Percentiles rank a stretch among this genome's conserved stretches.
These are phyloP conservation scores for Machimus atricapillus DNA, from an alignment of 2,888 invertebrate genomes.

Conservation along the genomic window DNA sequence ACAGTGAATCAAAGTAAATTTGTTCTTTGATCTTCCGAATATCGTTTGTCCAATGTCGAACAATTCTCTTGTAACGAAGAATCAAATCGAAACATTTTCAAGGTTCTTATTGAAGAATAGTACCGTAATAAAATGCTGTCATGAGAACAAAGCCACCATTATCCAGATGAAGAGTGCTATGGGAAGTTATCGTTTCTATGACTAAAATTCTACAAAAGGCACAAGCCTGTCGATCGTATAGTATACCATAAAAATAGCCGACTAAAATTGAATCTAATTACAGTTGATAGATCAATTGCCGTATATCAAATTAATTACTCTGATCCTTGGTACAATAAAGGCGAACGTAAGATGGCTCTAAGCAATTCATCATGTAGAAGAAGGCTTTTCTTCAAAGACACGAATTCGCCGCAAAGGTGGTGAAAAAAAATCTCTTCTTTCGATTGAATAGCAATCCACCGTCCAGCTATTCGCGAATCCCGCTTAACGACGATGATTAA, in stretches of 20 bases:
- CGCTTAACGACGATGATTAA: constrained; percentile 27
- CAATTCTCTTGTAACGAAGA: not conserved
- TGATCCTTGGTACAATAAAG: not conserved
- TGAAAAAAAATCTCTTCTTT: not conserved
- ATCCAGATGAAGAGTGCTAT: not conserved
- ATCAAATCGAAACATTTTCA: not conserved
- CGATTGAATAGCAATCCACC: not conserved
- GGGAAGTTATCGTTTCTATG: not conserved
- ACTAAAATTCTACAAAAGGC: not conserved
- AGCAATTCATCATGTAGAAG: not conserved
- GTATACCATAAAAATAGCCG: not conserved
- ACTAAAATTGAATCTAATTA: not conserved
- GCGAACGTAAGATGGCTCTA: not conserved
- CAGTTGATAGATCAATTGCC: not conserved
- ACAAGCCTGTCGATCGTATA: not conserved
- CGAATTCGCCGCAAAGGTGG: not conserved
- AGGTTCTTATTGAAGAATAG: not conserved
- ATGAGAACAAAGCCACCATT: not conserved
- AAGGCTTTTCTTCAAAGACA: not conserved
- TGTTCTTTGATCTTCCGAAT: not conserved
- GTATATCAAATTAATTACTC: constrained; percentile 9
- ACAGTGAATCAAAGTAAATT: not conserved
- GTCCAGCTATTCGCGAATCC: not conserved
- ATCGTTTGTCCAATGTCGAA: not conserved
- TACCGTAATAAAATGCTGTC: not conserved